Conservation (phyloP, 2,888 invertebrate species). For the Sipha maydis region DNA sequence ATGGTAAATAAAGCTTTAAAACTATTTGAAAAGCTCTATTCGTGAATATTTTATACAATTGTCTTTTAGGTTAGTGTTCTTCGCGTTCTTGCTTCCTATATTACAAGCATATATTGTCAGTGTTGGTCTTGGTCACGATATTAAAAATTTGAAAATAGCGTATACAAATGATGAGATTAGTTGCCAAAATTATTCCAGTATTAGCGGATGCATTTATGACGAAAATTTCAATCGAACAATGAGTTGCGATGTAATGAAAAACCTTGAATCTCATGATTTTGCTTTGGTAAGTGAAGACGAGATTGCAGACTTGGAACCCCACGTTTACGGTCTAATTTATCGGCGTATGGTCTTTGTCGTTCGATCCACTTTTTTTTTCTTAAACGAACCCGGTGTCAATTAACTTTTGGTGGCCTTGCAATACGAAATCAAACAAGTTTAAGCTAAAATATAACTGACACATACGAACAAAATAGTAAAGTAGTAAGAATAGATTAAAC, state of each 20-base stretch:
- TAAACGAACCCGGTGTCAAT: too few relatives aligned
- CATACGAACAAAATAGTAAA: too few relatives aligned
- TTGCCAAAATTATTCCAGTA: neutral
- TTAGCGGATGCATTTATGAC: neutral
- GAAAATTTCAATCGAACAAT: neutral
- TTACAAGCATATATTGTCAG: constrained; percentile 67
- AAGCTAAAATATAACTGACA: too few relatives aligned
- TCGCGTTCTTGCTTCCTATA: neutral
- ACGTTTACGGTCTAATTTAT: neutral
- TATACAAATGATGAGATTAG: constrained; percentile 68
- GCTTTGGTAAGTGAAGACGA: neutral
- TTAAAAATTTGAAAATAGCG: constrained; percentile 67
- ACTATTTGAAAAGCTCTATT: neutral
- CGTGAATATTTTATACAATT: neutral
- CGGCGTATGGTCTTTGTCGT: neutral
- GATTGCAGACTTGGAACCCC: too few relatives aligned
- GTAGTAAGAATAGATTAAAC: too few relatives aligned
- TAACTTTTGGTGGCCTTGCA: too few relatives aligned
- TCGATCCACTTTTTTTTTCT: too few relatives aligned
- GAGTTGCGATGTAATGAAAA: neutral
- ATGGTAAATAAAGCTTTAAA: neutral
- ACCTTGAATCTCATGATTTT: neutral
- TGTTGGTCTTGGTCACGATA: constrained; percentile 68
- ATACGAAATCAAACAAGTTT: too few relatives aligned
- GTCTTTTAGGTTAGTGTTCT: neutral